Conservation (phyloP, 2,113 vertebrate genomes). For the Machaerirhynchus nigripectus region DNA sequence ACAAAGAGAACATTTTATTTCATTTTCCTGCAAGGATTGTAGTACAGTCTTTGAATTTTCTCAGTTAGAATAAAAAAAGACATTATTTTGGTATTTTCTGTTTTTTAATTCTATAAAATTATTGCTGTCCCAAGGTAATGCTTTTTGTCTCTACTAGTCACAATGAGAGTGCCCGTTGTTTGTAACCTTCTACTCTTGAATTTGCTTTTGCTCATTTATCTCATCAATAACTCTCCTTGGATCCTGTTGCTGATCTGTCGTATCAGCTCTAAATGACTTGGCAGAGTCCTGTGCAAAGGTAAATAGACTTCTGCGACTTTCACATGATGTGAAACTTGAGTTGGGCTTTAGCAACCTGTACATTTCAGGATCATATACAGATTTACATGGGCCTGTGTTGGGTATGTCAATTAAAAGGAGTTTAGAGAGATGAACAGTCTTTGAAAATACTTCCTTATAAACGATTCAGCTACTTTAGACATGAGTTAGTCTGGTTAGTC, state of each 20-base stretch:
- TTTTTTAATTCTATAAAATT: not conserved
- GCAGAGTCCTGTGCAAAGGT: not conserved
- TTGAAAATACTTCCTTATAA: not conserved
- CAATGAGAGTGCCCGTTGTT: not conserved
- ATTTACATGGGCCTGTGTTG: not conserved
- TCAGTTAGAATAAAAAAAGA: not conserved
- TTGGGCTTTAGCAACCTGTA: not conserved
- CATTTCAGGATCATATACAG: not conserved
- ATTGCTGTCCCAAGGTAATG: not conserved
- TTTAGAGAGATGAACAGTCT: not conserved
- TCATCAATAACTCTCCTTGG: not conserved
- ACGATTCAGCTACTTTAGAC: not conserved
- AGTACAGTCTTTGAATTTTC: not conserved
- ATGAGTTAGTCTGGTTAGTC: not conserved
- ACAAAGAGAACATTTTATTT: not conserved
- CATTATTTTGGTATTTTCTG: not conserved
- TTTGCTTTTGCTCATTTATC: not conserved
- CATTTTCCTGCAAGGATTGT: not conserved
- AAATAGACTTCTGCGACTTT: not conserved
- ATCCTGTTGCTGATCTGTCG: not conserved
- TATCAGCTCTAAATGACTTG: not conserved
- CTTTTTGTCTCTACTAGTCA: not conserved
- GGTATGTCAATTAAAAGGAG: not conserved
- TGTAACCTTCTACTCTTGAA: not conserved
- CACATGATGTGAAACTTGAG: not conserved